Evolutionary conservation across 2,113 vertebrate genomes (phyloP), one percentile per base, ranked within the genome.

Genomic region (Datnioides undecimradiatus): DNA sequence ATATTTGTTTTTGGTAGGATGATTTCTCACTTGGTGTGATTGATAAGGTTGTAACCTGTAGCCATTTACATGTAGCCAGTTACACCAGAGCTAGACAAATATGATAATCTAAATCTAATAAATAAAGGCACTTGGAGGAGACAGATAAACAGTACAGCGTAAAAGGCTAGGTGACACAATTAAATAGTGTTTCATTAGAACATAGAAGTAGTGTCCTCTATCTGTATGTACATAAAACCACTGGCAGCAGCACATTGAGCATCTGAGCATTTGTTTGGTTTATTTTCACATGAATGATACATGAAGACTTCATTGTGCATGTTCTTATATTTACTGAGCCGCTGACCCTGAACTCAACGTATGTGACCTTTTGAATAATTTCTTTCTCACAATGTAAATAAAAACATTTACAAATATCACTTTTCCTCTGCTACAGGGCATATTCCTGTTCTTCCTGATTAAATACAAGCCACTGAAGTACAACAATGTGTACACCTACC

Each of bases 391-490:
- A 19, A 13, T 73, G 8, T 23, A 25, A 71, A 48, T 25, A 34
- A 48, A 7, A 73, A 14, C 67, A 48, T 78, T 69, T 63, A 19
- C 48, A 73, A 58, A 46, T 11, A 21, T 60, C 0, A 11, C 66
- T 58, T 64, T 23, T 60, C 23, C 12, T 85, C 71, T 78, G 2
- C 90, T 93, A 33, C 91, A 99, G 98, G 96, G 92, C 16, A 99
- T 98, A 88, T 99, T 99, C 93, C 95, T 99, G 77, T 99, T 99
- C 88, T 99, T 99, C 93, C 90, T 99, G 90, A 97, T 99, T 87
- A 99, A 98, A 78, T 99, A 99, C 90, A 99, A 98, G 84, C 98
- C 98, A 0, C 93, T 99, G 80, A 99, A 98, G 83, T 99, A 99
- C 92, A 99, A 99, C 93, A 99, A 99, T 0, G 73, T 97, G n/a